Evolutionary conservation across 2,797 vertebrate genomes (phyloP), one percentile per base, ranked within the genome.

Genomic region (Eidolon dupreanum): DNA sequence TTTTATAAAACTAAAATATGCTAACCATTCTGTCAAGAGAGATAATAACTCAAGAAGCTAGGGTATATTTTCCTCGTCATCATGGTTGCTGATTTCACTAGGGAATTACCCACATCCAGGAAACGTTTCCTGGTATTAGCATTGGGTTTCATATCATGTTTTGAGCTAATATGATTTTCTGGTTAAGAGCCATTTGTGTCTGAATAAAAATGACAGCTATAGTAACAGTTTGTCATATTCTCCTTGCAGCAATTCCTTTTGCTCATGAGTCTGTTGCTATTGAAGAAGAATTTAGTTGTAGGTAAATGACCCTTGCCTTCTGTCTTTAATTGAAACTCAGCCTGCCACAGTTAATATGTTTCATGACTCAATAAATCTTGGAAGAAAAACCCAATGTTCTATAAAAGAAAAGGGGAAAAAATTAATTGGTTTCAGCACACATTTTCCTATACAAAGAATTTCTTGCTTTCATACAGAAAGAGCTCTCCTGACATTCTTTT

Each of bases 331-430:
- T 90, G 90, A 93, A 96, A 95, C 88, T 82, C 63, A 83, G 20
- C 22, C 94, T 97, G 88, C 82, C 75, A 97, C 70, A 86, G 78
- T 96, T 94, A 90, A 92, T 93, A 83, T 73, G 79, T 96, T 83
- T 94, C 70, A 87, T 82, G 90, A 96, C 79, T 90, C 92, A 94
- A 71, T 92, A 95, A 92, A 96, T 90, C 93, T 95, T 94, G 92
- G 89, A 73, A 83, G 71, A 65, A 93, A 65, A 83, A 51, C 71
- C 41, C 86, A 96, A 74, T 88, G 71, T 96, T 57, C 57, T 93
- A 7, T 94, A 90, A 94, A 86, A 93, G 70, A 20, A 92, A 96
- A 88, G 49, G n/a, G 33, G 78, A 83, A 83, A 88, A 57, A 82
- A 55, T 82, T 78, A 90, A 91, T 87, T 82, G 49, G 73, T 88